A percentile compares a stretch with the other conserved stretches of the same genome.
Conservation (phyloP, 2,888 invertebrate genomes). For the Sympetrum striolatum region DNA sequence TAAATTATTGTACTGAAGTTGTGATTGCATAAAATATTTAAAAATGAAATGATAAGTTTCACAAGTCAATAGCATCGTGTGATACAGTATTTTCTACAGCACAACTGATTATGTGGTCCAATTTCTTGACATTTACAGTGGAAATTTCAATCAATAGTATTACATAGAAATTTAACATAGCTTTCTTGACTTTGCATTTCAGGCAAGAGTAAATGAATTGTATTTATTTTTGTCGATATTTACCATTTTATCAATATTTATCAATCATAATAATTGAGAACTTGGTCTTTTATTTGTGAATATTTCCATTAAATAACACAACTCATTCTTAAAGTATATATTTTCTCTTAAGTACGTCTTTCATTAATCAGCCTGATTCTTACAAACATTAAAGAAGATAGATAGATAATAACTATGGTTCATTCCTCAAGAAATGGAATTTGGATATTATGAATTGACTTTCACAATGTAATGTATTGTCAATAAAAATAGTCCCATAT, state of each 20-base stretch:
- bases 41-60: background rate
- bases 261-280: background rate
- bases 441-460: no score
- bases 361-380: no score
- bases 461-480: no score
- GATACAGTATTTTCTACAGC: constrained; percentile 29
- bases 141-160: constrained; percentile 3
- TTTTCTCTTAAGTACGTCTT: no score
- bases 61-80: constrained; percentile 13
- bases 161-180: background rate
- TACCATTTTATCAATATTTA: background rate
- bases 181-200: background rate
- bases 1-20: background rate
- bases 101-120: constrained; percentile 16
- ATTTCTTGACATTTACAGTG: background rate
- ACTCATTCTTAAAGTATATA: background rate
- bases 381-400: no score
- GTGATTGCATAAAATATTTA: background rate
- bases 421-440: no score
- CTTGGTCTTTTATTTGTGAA: background rate
- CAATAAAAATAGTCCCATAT: no score
- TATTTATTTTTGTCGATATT: background rate
- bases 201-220: background rate
- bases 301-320: background rate
- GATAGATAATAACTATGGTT: no score